Percentiles rank a stretch among this genome's conserved stretches.
These are phyloP conservation scores for Sciurus niger DNA, from an alignment of 2,113 vertebrate genomes.

Conservation along the genomic window DNA sequence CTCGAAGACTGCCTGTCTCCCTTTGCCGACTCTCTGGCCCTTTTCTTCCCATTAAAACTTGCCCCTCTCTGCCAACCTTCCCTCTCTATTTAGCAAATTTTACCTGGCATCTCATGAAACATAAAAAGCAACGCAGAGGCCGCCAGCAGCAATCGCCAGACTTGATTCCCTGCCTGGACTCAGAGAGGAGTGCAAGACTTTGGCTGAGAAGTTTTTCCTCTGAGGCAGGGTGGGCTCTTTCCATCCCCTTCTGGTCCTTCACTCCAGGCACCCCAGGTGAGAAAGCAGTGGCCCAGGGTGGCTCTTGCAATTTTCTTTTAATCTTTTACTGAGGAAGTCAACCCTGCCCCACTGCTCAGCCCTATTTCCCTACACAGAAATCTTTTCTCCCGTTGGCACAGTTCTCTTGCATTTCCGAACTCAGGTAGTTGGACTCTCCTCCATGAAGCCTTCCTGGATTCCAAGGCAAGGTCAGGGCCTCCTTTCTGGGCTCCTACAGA, in stretches of 20 bases:
- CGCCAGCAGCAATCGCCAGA: conserved; percentile 68
- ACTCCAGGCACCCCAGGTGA: not conserved
- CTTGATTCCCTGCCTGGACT: conserved; percentile 37
- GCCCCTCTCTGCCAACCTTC: conserved; percentile 43
- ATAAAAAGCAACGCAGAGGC: not conserved
- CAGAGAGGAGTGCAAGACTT: not conserved
- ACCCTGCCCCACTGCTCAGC: not conserved
- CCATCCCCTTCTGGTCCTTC: not conserved
- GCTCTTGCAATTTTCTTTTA: not conserved
- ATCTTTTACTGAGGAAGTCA: not conserved
- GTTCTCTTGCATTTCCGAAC: not conserved
- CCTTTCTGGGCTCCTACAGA: not conserved
- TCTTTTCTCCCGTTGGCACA: not conserved
- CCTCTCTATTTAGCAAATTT: conserved; percentile 80
- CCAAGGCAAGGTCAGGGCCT: not conserved
- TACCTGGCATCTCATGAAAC: conserved; percentile 76
- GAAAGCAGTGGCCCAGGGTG: not conserved
- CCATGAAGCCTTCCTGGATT: not conserved
- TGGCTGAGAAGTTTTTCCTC: not conserved
- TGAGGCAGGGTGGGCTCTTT: not conserved
- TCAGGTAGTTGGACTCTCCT: not conserved
- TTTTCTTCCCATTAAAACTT: conserved; percentile 47
- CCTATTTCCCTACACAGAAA: too few relatives aligned
- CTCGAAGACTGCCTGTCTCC: not conserved
- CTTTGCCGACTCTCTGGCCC: not conserved